Percentiles rank a stretch among this genome's conserved stretches.
Conservation (phyloP, 2,797 vertebrate species). For the Danio albolineatus region DNA sequence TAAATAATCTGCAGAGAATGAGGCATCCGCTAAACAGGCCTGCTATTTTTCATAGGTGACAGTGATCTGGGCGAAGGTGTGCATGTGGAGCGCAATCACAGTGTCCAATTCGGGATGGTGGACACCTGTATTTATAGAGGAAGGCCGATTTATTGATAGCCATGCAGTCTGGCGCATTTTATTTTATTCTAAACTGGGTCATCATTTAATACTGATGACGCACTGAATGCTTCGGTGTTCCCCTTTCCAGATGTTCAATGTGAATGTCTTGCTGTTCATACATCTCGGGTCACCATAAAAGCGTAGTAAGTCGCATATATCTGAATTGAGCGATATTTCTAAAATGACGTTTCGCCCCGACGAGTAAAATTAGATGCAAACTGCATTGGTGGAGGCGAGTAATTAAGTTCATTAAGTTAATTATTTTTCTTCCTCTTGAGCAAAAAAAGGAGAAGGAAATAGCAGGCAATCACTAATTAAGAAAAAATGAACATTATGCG, state of each 20-base stretch:
- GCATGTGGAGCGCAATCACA: conserved; percentile 60
- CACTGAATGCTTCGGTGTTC: conserved; percentile 9
- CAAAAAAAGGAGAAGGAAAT: conserved; percentile 61
- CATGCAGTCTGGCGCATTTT: conserved; percentile 24
- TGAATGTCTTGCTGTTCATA: conserved; percentile 40
- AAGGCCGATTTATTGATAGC: conserved; percentile 31
- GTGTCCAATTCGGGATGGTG: conserved; percentile 59
- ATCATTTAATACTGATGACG: conserved; percentile 33
- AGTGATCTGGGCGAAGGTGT: conserved; percentile 75
- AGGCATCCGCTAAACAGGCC: conserved; percentile 71
- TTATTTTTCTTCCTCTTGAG: conserved; percentile 70
- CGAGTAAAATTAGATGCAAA: conserved; percentile 57
- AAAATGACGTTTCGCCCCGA: conserved; percentile 13
- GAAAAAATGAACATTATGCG: conserved; percentile 68
- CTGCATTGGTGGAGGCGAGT: conserved; percentile 60
- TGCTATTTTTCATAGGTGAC: conserved; percentile 76
- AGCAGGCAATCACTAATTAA: conserved; percentile 73
- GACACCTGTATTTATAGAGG: conserved; percentile 24
- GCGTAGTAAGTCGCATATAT: conserved; percentile 9
- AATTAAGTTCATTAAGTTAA: conserved; percentile 77
- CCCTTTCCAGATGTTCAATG: conserved; percentile 24
- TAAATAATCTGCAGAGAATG: conserved; percentile 79
- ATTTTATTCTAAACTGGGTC: conserved; percentile 18
- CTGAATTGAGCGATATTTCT: conserved; percentile 24
- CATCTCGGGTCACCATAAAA: conserved; percentile 41